Percentiles rank a stretch among this genome's conserved stretches.
phyloP scores from a whole-genome alignment of 2,888 invertebrate genomes.

The Peribatodes rhomboidaria region DNA sequence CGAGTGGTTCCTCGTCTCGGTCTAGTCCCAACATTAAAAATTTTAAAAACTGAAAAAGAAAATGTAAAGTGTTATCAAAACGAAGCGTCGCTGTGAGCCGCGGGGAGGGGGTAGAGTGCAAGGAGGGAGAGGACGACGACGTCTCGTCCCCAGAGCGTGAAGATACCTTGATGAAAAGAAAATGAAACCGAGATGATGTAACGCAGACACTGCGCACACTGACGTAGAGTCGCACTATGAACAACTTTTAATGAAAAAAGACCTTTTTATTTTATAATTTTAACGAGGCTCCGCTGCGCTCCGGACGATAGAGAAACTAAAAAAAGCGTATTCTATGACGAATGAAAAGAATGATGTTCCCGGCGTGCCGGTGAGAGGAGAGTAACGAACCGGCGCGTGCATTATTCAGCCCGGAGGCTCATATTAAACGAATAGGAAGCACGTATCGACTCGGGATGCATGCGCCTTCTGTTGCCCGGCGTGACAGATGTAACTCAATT shows the following conservation, averaged over 20 bases:
- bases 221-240: slow-evolving; percentile 30
- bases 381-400: background rate
- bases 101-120: slow-evolving; percentile 8
- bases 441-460: too few relatives aligned
- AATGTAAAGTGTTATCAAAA: slow-evolving; percentile 68
- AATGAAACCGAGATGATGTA: slow-evolving; percentile 68
- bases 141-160: slow-evolving; percentile 66
- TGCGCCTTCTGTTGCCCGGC: background rate
- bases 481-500: background rate
- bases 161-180: slow-evolving; percentile 79
- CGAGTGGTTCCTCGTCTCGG: slow-evolving; percentile 17
- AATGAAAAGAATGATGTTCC: slow-evolving; percentile 21
- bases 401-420: background rate
- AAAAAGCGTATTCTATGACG: slow-evolving; percentile 24
- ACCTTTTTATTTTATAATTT: slow-evolving; percentile 51
- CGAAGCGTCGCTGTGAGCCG: slow-evolving; percentile 47
- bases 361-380: slow-evolving; percentile 12
- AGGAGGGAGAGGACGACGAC: slow-evolving; percentile 18
- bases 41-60: slow-evolving; percentile 50
- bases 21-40: slow-evolving; percentile 34
- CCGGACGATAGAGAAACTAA: slow-evolving; percentile 16
- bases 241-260: slow-evolving; percentile 42
- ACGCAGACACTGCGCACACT: slow-evolving; percentile 45
- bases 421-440: too few relatives aligned
- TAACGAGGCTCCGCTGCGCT: slow-evolving; percentile 46